phyloP scores from a whole-genome alignment of 2,113 vertebrate genomes.

The Gymnogyps californianus region DNA sequence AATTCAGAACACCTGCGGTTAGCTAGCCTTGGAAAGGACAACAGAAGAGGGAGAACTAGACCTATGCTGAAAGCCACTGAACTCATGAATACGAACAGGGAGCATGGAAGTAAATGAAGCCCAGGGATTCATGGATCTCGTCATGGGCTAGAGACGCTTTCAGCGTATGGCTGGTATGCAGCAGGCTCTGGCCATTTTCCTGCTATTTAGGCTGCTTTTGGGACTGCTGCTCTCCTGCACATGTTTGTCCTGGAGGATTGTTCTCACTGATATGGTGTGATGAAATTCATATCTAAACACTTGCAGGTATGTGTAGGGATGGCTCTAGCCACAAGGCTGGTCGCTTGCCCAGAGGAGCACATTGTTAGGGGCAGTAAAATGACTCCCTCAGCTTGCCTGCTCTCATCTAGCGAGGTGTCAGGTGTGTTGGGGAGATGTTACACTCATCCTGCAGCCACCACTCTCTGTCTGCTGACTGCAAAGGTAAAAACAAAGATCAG shows the following conservation, averaged over 20 bases:
- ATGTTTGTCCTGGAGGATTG: background rate
- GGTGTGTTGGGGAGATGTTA: background rate
- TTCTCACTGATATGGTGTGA: background rate
- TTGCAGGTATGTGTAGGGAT: background rate
- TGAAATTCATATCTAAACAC: background rate
- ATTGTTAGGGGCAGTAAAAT: background rate
- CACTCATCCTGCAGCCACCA: background rate
- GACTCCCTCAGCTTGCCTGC: background rate
- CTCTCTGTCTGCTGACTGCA: background rate
- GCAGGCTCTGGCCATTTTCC: background rate
- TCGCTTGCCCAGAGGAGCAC: background rate
- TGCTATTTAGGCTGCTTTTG: background rate
- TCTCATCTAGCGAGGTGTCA: background rate
- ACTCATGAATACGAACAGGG: conserved; percentile 21
- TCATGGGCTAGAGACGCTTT: background rate
- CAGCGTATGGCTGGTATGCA: background rate
- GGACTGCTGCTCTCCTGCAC: background rate
- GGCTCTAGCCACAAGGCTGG: background rate
- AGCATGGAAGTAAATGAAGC: background rate
- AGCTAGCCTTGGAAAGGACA: background rate
- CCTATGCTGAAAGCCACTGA: background rate
- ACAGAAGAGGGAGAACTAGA: background rate
- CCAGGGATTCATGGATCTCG: background rate
- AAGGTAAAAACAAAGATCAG: background rate
- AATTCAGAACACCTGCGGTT: background rate